Conservation (phyloP, 2,888 invertebrate species). For the Torymus tubicola region DNA sequence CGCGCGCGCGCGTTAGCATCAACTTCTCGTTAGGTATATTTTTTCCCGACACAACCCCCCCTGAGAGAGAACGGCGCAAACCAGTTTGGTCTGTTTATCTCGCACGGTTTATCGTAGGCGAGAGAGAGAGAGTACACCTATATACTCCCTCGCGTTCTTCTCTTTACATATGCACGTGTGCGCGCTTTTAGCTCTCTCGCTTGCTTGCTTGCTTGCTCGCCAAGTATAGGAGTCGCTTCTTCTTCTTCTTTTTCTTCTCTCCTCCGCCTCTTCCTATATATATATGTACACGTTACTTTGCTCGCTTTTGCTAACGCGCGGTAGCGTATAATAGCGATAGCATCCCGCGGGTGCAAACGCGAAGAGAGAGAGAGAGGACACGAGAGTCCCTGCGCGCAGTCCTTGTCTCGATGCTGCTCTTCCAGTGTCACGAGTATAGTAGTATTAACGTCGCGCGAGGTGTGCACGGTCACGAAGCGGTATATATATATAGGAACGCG, state of each 20-base stretch:
- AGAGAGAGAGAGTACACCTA: conserved; percentile 44
- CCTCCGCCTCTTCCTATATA: too few species aligned
- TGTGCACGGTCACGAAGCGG: conserved; percentile 49
- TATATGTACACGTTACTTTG: too few species aligned
- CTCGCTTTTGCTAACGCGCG: not conserved
- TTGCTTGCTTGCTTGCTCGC: not conserved
- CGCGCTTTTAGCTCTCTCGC: too few species aligned
- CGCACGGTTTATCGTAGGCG: conserved; percentile 61
- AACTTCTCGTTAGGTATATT: conserved; percentile 64
- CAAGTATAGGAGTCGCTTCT: not conserved
- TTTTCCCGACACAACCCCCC: conserved; percentile 50
- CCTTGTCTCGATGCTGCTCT: conserved; percentile 46
- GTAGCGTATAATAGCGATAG: conserved; percentile 16
- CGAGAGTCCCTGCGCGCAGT: conserved; percentile 31
- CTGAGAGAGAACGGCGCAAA: conserved; percentile 48
- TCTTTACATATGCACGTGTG: conserved; percentile 14
- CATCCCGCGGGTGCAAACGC: conserved; percentile 44
- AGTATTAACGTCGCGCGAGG: not conserved
- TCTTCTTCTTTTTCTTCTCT: not conserved
- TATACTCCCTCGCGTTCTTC: conserved; percentile 19
- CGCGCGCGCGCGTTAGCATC: conserved; percentile 60
- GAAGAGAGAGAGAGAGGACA: conserved; percentile 42
- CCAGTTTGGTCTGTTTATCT: conserved; percentile 65
- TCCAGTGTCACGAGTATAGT: conserved; percentile 32
- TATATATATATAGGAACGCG: too few species aligned